Base-by-base conservation (phyloP, 2,113 vertebrate species). In the Dicrurus megarhynchus region DNA sequence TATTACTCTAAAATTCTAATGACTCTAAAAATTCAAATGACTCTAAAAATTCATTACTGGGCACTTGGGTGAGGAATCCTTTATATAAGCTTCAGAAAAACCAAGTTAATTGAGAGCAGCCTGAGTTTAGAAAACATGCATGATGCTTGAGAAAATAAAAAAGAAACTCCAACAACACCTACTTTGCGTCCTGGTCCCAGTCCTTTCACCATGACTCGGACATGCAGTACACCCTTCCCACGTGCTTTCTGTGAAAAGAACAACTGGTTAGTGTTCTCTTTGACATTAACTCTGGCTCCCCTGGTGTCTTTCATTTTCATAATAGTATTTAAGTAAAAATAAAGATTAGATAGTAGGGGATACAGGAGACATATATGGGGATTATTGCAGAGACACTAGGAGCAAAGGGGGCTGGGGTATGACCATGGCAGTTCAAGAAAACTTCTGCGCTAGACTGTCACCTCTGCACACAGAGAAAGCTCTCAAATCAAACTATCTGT, bases 111-210 rank as follows among this genome's bases (percentile, higher is more conserved):
- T 37, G 15, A 91, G 50, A 87, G 26, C n/a, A 89, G 44, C 35
- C 26, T 52, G 71, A 46, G 41, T 65, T 82, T 8, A 69, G 47
- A 28, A 78, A 20, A 14, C 12, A 21, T 35, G 16, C 23, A 33
- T 14, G 30, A 68, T 7, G 37, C 22, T 39, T 8, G 23, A 81
- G 35, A 57, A 76, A 73, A 41, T 41, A 63, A 80, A 83, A 60
- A 92, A 53, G 61, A 52, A 91, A 61, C 37, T 71, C 11, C 7
- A 47, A 37, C 59, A 98, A 37, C 59, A 98, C 98, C 97, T 96
- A 99, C 99, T 98, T 97, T 82, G 78, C 99, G 98, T 67, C 99
- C 99, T 1, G 99, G 99, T 63, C 99, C 99, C 60, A 99, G 96
- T 87, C 99, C 99, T 97, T 99, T 99, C 92, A 99, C 98, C 46